Conservation (phyloP, 2,797 vertebrate genomes). For the Cyprinella venusta region DNA sequence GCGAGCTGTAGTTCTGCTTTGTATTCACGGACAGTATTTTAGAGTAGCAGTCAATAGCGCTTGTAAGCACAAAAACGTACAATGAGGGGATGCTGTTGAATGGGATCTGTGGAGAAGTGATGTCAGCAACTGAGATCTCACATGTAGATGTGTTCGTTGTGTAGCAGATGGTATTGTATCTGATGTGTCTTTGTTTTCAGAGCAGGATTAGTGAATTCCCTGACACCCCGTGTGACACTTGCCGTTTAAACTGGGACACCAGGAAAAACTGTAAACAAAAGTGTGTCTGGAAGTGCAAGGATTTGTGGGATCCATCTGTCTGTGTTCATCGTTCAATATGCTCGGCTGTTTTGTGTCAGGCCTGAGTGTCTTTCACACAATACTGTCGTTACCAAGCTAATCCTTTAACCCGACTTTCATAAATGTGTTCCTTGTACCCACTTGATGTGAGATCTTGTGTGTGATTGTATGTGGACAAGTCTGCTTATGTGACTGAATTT, state of each 20-base stretch:
- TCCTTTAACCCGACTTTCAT: not conserved
- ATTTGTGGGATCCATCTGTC: slow-evolving; percentile 45
- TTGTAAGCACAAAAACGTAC: slow-evolving; percentile 13
- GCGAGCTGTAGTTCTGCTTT: not conserved
- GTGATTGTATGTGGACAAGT: not conserved
- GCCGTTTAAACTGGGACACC: slow-evolving; percentile 32
- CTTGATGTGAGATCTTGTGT: not conserved
- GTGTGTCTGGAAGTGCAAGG: slow-evolving; percentile 31
- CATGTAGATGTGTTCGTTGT: slow-evolving; percentile 24
- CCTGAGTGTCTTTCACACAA: not conserved
- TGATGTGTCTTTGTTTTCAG: slow-evolving; percentile 39
- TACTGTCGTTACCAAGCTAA: not conserved
- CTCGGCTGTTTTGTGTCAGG: not conserved
- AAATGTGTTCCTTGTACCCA: not conserved
- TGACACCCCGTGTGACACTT: slow-evolving; percentile 27
- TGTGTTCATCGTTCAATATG: slow-evolving; percentile 31
- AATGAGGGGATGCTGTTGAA: not conserved
- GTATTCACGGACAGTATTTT: slow-evolving; percentile 15
- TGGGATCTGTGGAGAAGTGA: slow-evolving; percentile 18
- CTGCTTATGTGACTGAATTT: not conserved
- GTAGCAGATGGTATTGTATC: slow-evolving; percentile 44
- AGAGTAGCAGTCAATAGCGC: slow-evolving; percentile 9
- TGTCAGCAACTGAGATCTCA: slow-evolving; percentile 24
- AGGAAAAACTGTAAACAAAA: slow-evolving; percentile 38
- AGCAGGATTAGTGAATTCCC: slow-evolving; percentile 35